Evolutionary conservation across 2,797 vertebrate genomes (phyloP), one percentile per base, ranked within the genome.

Genomic region (Sarcophilus harrisii): DNA sequence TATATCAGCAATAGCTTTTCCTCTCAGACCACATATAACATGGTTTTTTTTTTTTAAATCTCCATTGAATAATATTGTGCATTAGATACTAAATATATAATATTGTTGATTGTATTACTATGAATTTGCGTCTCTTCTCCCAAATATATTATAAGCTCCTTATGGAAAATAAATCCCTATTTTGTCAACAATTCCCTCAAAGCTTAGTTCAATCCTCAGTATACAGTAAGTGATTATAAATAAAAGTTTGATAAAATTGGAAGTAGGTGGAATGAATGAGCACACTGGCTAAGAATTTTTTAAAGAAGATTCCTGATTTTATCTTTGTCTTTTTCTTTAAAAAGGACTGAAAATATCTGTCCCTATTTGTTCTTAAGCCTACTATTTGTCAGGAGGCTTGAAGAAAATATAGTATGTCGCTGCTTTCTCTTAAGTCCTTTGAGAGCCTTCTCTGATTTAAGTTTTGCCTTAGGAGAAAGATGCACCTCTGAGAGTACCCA

Each of bases 281-380:
- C 66, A 81, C 52, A 97, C 95, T 93, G 96, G 90, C 97, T 97
- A 96, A 45, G 92, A 97, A 97, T 98, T 98, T 96, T 98, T 96
- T 55, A 97, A 97, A 98, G 97, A 97, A 97, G 96, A 96, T 97
- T 98, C 96, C 95, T 95, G 96, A 92, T 93, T 58, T 98, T 98
- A 38, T 97, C 96, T 93, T 97, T 95, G 94, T 97, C 95, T 98
- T 97, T 98, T 98, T 97, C 95, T 93, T 98, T 98, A 97, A 98
- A 97, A 97, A 97, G 96, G 97, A 95, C 94, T 66, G 96, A 98
- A 92, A 93, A 2, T 94, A 95, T 98, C 98, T 98, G 95, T 96
- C 94, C 62, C 96, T 97, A 98, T 92, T 94, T 95, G 98, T 98
- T 98, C 95, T 95, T 98, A 94, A 96, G 95, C 94, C 58, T 60